Evolutionary conservation across 2,797 vertebrate genomes (phyloP), one percentile per base, ranked within the genome.

Genomic region (Microctenopoma steveboyesi): DNA sequence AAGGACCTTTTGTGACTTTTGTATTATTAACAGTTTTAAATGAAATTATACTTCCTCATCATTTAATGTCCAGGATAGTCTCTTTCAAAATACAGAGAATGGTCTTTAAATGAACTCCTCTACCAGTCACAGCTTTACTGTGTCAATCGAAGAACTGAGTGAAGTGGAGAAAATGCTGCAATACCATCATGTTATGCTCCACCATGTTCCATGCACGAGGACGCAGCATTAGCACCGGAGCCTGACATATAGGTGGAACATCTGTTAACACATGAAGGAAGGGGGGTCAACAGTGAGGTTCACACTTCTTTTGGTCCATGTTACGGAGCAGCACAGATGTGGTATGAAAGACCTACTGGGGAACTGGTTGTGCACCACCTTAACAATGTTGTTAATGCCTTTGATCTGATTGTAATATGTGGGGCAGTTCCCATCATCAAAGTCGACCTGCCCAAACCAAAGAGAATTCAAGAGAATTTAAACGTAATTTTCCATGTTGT

Each of bases 191-290:
- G 69, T 93, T 92, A 88, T 94, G 91, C 47, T 95, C 94, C 59
- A 94, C 90, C 94, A 95, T 94, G 76, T 95, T 95, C 95, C 94
- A 95, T 13, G 95, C 94, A 18, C 95, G 91, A 2, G 94, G 95
- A 7, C 95, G 93, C 16, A 95, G 91, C 93, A 95, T 96, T 79
- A 96, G 87, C 63, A 95, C 81, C 0, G 93, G 94, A 22, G 89
- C 93, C 75, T 93, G 78, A 62, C 91, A 92, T 68, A 95, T 84
- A n/a, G 83, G 79, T 14, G 93, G 93, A 64, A 66, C 82, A 76
- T 88, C 94, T 95, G 79, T 39, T 1, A 30, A 66, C 52, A 85
- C 2, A 39, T 25, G 55, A 3, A n/a, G 25, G 46, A 1, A 55
- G 15, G 30, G 3, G 12, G 14, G 54, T 57, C 27, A 52, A 40